Base-by-base conservation (phyloP, 2,113 vertebrate species). In the Grantiella picta region DNA sequence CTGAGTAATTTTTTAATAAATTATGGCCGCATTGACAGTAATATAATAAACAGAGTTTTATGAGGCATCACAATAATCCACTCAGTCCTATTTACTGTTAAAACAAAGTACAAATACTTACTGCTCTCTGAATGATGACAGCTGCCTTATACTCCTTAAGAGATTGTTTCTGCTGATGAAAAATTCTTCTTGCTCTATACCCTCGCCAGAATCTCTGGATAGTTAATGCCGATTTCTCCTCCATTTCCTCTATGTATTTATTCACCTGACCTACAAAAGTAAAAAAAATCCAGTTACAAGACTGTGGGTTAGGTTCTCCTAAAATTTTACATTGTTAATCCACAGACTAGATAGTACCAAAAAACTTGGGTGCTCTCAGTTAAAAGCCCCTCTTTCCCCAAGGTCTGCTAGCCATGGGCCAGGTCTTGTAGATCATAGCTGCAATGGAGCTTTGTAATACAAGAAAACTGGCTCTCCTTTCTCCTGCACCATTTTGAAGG, bases 171-270 rank as follows among this genome's bases (percentile, higher is more conserved):
- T 98, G 98, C 31, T 97, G 98, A 81, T 92, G 87, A 97, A 98
- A 98, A 64, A 49, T 95, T 49, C 87, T 98, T 96, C 99, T 98
- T 87, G 98, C 98, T 92, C 96, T 97, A 97, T 98, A 97, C 31
- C 99, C 99, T 97, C 98, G 97, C 99, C 99, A 99, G 45, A 97
- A 97, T 91, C 98, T 99, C 98, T 99, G 99, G 95, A 99, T 99
- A 90, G 98, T 90, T 91, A 99, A 57, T 44, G 99, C 99, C 9
- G 99, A 98, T 85, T 97, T 98, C 7, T 97, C 97, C 94, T 99
- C 98, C 29, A 98, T 97, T 97, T 99, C 98, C 61, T 95, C 97
- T 95, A 99, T 96, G 96, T 98, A 98, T 53, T 97, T 97, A 94
- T 98, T 97, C 96, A 99, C 94, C 96, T 99, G 99, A 96, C 97